Conservation (phyloP, 2,113 vertebrate species). For the Chaenogobius annularis region DNA sequence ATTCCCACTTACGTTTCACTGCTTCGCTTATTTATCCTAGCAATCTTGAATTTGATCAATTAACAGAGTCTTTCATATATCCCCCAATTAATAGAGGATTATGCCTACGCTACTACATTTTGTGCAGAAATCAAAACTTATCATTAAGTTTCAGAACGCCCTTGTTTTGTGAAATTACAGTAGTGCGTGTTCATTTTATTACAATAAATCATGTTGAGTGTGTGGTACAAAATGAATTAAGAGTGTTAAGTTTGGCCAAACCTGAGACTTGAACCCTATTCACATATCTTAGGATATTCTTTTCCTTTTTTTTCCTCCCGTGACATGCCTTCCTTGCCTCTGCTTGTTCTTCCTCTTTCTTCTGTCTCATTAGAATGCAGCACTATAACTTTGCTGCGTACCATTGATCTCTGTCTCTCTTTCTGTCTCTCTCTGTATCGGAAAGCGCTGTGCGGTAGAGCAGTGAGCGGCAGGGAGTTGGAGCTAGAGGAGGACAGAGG, state of each 20-base stretch:
- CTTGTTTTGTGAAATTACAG: neutral
- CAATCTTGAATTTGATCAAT: neutral
- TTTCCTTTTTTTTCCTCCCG: conserved; percentile 48
- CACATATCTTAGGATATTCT: conserved; percentile 58
- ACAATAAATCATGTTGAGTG: too few relatives aligned
- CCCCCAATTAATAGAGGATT: too few relatives aligned
- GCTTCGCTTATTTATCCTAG: conserved; percentile 43
- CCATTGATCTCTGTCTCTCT: conserved; percentile 72
- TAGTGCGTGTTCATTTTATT: too few relatives aligned
- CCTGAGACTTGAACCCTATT: conserved; percentile 30
- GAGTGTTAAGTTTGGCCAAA: neutral
- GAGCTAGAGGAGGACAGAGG: conserved; percentile 32
- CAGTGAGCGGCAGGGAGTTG: conserved; percentile 43
- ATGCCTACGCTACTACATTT: too few relatives aligned
- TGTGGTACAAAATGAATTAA: neutral
- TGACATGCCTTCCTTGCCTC: conserved; percentile 65
- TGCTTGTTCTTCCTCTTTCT: conserved; percentile 71
- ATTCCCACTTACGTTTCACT: conserved; percentile 10
- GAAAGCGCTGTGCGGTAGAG: conserved; percentile 41
- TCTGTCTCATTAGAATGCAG: conserved; percentile 71
- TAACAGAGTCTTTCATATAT: neutral
- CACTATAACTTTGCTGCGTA: conserved; percentile 69
- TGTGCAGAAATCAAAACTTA: too few relatives aligned
- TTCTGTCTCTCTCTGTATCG: neutral
- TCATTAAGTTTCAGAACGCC: neutral